phyloP scores from a whole-genome alignment of 2,113 vertebrate genomes.

The Microcebus griseorufus region DNA sequence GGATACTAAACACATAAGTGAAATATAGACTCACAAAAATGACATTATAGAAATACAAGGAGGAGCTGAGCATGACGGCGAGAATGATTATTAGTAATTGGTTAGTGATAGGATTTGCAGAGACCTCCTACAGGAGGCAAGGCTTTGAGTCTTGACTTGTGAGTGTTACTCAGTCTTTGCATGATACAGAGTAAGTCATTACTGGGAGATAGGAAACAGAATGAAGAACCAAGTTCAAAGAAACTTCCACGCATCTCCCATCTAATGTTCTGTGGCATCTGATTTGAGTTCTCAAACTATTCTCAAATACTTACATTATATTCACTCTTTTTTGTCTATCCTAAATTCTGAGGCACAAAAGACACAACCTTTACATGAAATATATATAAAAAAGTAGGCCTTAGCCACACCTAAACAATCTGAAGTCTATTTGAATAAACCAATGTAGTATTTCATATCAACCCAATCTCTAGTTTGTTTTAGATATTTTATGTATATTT shows the following conservation, averaged over 20 bases:
- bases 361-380: background rate
- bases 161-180: background rate
- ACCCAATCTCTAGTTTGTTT: background rate
- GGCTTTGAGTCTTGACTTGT: background rate
- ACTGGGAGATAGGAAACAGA: background rate
- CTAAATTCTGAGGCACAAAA: background rate
- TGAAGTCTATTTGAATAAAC: background rate
- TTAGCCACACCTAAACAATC: background rate
- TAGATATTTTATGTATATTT: background rate
- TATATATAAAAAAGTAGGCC: background rate
- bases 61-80: background rate
- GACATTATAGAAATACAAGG: background rate
- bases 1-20: background rate
- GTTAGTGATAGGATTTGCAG: background rate
- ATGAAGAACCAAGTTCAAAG: background rate
- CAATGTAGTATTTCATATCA: background rate
- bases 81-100: background rate
- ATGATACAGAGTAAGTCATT: background rate
- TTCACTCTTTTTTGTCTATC: background rate
- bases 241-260: background rate
- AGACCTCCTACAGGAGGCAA: background rate
- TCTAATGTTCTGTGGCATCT: background rate
- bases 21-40: background rate
- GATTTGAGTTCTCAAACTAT: background rate
- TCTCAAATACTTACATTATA: background rate